A percentile compares a stretch with the other conserved stretches of the same genome.
Evolutionary conservation across 2,113 vertebrate genomes (phyloP).

Genomic region (Geococcyx californianus): DNA sequence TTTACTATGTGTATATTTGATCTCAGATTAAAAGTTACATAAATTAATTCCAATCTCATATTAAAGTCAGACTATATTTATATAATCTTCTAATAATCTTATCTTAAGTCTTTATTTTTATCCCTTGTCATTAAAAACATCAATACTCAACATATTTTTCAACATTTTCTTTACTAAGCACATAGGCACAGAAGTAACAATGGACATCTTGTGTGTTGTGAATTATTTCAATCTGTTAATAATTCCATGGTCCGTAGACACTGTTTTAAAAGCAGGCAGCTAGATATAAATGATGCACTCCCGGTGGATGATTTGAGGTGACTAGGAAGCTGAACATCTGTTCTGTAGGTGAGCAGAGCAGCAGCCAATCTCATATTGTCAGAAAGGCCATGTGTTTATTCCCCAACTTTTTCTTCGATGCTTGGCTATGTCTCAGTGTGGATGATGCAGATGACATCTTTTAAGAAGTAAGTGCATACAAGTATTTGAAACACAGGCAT

Average conservation of each 20-base stretch:
- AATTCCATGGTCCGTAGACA: background rate
- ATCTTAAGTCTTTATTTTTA: background rate
- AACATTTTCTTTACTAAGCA: background rate
- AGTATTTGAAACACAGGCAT: background rate
- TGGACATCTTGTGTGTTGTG: background rate
- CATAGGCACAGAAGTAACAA: background rate
- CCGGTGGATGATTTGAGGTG: conserved; percentile 43
- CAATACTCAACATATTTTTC: background rate
- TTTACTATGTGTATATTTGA: background rate
- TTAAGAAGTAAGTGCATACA: background rate
- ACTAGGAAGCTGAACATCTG: conserved; percentile 68
- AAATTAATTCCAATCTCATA: background rate
- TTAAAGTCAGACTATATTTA: background rate
- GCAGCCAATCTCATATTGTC: conserved; percentile 55
- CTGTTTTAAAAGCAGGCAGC: conserved; percentile 1
- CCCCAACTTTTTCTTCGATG: conserved; percentile 28
- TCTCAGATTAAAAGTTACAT: background rate
- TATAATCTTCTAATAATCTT: background rate
- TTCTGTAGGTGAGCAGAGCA: conserved; percentile 64
- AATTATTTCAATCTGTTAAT: background rate
- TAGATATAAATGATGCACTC: background rate
- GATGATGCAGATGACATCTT: conserved; percentile 44
- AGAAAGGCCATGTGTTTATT: conserved; percentile 7
- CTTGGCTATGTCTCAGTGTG: conserved; percentile 5
- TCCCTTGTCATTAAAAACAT: background rate